Base-by-base conservation (phyloP, 2,888 invertebrate genomes). In the Machimus atricapillus region DNA sequence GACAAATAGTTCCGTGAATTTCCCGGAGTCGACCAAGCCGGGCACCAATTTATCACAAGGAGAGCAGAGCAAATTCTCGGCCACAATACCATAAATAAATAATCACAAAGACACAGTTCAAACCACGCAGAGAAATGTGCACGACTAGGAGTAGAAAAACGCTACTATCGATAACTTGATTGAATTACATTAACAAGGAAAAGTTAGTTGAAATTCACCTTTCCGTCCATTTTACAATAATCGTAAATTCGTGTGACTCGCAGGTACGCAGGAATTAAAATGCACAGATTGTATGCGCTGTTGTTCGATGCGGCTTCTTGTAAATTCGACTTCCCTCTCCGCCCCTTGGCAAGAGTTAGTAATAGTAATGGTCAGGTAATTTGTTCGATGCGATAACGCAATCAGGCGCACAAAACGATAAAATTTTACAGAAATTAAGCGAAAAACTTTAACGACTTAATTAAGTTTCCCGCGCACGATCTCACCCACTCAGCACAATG, bases 181-280 rank as follows among this genome's bases (percentile, higher is more conserved):
- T 43, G 34, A 81, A 81, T 16, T 81, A 31, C 40, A 66, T 83
- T 83, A 66, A 66, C 83, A 66, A 66, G 83, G 66, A 83, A 81
- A 83, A 83, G 66, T 86, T 77, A 86, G 86, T 88, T 88, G 83
- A 88, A 87, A 88, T 88, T 88, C 88, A 88, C 88, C 88, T 88
- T 88, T 88, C 86, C 87, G 79, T 88, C 88, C 88, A 88, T 88
- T 87, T 83, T 83, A 37, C 12, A 19, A 40, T 86, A 56, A 58
- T 66, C 66, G 66, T 66, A 66, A 66, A 58, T 83, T 46, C 31
- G 37, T 82, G 78, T 74, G 43, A 82, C 56, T 85, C 86, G 52
- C 85, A 40, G 87, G 83, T 83, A 40, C 37, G 58, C 66, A 19
- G 43, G 78, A 77, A 82, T 87, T 87, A 76, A 87, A 83, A 88